Conservation (phyloP, 2,797 vertebrate species). For the Centroberyx gerrardi region DNA sequence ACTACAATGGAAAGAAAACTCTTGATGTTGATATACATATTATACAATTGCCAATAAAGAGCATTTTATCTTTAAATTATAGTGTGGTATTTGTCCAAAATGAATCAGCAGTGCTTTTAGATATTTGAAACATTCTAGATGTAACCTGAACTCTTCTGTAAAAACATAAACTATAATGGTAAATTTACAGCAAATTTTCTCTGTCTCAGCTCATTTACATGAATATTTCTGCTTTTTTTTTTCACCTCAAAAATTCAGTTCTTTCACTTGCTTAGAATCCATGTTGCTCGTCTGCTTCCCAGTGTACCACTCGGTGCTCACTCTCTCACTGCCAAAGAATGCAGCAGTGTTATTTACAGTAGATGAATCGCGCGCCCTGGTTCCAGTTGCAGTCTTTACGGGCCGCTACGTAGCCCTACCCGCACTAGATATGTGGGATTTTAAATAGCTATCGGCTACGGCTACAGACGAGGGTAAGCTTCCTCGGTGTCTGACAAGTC, state of each 20-base stretch:
- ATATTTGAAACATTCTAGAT: neutral
- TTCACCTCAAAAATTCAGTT: constrained; percentile 1
- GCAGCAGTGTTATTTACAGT: constrained; percentile 82
- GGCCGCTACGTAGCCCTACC: constrained; percentile 35
- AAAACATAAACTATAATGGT: neutral
- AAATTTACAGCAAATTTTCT: neutral
- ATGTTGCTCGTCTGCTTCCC: constrained; percentile 1
- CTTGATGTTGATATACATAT: neutral
- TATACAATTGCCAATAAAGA: constrained; percentile 44
- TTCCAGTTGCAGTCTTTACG: constrained; percentile 58
- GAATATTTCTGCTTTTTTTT: neutral
- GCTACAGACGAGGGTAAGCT: constrained; percentile 15
- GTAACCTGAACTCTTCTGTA: neutral
- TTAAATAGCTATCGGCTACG: constrained; percentile 55
- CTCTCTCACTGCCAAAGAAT: constrained; percentile 65
- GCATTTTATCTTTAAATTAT: constrained; percentile 13
- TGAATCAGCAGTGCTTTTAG: neutral
- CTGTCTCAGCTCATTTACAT: neutral
- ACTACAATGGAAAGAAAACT: constrained; percentile 17
- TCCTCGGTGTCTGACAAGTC: constrained; percentile 29
- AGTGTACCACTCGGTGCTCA: constrained; percentile 27
- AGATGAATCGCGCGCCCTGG: constrained; percentile 59
- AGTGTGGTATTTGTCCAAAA: neutral
- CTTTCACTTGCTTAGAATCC: constrained; percentile 24
- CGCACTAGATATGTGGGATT: constrained; percentile 42